Percentiles rank a stretch among this genome's conserved stretches.
phyloP scores from a whole-genome alignment of 2,888 invertebrate species.

The Mechanitis mazaeus region DNA sequence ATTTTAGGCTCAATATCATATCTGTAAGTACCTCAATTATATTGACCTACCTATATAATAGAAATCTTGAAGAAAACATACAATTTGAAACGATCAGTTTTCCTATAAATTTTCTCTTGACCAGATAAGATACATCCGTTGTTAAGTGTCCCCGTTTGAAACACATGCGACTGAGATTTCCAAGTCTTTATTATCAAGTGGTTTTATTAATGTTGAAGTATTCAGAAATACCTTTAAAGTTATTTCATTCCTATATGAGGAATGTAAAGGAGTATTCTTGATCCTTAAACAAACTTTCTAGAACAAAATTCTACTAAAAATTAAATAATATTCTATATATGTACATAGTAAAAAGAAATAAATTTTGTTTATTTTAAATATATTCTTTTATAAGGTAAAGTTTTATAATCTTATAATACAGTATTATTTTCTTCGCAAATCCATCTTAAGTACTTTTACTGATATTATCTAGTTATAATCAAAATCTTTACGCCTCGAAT shows the following conservation, averaged over 20 bases:
- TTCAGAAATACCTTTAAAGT: no score
- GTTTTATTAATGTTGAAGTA: no score
- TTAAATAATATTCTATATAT: no score
- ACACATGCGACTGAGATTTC: conserved; percentile 4
- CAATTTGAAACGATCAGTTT: conserved; percentile 3
- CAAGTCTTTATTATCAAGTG: not conserved
- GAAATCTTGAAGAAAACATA: not conserved
- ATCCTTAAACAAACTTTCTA: no score
- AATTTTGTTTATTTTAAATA: no score
- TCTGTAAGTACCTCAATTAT: no score
- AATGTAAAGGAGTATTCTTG: no score
- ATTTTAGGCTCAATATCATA: no score
- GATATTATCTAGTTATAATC: conserved; percentile 14
- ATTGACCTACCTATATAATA: not conserved
- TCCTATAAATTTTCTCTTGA: conserved; percentile 6
- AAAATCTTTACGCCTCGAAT: conserved; percentile 21
- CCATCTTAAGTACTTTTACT: conserved; percentile 8
- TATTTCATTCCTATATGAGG: no score
- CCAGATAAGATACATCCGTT: conserved; percentile 4
- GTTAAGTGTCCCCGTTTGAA: conserved; percentile 1
- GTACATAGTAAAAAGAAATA: no score
- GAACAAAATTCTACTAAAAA: no score
- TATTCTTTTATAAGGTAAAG: not conserved
- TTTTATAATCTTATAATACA: no score
- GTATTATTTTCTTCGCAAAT: not conserved